These are phyloP conservation scores for Hypercompe scribonia DNA, from an alignment of 2,888 invertebrate species.

Conservation along the genomic window DNA sequence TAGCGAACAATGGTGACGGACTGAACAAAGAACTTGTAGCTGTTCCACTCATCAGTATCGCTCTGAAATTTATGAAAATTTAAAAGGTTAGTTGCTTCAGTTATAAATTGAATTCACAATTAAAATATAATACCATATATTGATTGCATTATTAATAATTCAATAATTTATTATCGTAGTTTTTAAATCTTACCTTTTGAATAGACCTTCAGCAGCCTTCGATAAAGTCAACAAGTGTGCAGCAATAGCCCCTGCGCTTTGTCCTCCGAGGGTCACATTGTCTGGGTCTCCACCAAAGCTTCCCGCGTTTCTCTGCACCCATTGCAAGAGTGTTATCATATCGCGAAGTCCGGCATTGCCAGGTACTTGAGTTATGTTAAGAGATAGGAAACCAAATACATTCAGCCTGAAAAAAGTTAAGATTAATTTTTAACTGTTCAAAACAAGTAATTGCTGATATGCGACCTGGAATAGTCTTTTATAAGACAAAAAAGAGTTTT, in stretches of 20 bases:
- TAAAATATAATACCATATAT: background rate
- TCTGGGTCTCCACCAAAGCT: slow-evolving; percentile 77
- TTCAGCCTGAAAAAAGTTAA: slow-evolving; percentile 68
- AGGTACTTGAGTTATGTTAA: slow-evolving; percentile 70
- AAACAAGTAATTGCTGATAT: background rate
- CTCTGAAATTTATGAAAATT: slow-evolving; percentile 63
- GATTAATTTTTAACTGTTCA: background rate
- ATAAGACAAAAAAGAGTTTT: background rate
- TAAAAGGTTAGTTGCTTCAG: background rate
- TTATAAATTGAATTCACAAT: background rate
- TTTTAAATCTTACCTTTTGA: slow-evolving; percentile 60
- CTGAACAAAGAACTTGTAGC: slow-evolving; percentile 66
- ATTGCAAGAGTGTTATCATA: slow-evolving; percentile 72
- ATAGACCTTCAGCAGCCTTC: slow-evolving; percentile 69
- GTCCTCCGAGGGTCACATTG: slow-evolving; percentile 76
- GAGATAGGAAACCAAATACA: slow-evolving; percentile 78
- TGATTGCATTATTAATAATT: background rate
- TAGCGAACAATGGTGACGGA: slow-evolving; percentile 65
- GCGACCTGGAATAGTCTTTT: background rate
- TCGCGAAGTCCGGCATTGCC: slow-evolving; percentile 83
- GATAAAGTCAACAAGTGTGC: slow-evolving; percentile 73
- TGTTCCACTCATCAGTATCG: slow-evolving; percentile 74
- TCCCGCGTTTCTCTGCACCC: slow-evolving; percentile 74
- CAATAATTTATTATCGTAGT: background rate
- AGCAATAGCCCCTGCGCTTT: slow-evolving; percentile 75